These are phyloP conservation scores for Pseudanteris insignis DNA, from an alignment of 2,888 invertebrate species.

Conservation along the genomic window DNA sequence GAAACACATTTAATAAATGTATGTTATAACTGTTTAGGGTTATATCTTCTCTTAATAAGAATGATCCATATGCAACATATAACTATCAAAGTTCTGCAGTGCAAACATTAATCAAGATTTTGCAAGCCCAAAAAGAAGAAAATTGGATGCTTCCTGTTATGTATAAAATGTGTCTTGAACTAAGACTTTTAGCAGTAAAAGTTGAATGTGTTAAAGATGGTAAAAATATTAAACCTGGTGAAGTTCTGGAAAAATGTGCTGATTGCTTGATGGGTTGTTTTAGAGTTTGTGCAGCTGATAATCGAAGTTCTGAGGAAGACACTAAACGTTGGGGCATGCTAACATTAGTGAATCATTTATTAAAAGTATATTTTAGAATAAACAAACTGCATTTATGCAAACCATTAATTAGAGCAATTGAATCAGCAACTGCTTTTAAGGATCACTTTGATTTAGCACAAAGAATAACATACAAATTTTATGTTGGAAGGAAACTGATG, in stretches of 20 bases:
- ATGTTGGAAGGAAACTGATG: constrained; percentile 97
- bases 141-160: constrained; percentile 97
- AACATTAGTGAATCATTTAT: constrained; percentile 93
- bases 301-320: constrained; percentile 86
- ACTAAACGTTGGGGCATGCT: constrained; percentile 97
- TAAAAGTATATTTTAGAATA: constrained; percentile 96
- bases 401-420: constrained; percentile 95
- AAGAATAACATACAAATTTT: constrained; percentile 96
- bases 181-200: constrained; percentile 83
- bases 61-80: constrained; percentile 73
- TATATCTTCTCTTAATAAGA: constrained; percentile 67
- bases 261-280: constrained; percentile 93
- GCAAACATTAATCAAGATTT: constrained; percentile 80
- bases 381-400: constrained; percentile 89
- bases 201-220: constrained; percentile 73
- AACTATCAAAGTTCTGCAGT: constrained; percentile 81
- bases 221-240: constrained; percentile 70
- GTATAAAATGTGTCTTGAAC: constrained; percentile 88
- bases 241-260: constrained; percentile 90
- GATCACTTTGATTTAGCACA: constrained; percentile 91
- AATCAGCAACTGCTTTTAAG: constrained; percentile 84
- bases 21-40: too few relatives aligned
- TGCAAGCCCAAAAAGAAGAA: constrained; percentile 90
- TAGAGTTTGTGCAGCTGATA: constrained; percentile 94
- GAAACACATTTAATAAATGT: neutral